Percentiles rank a stretch among this genome's conserved stretches.
phyloP scores from a whole-genome alignment of 1,140 invertebrate species.

The Ceratina australensis region DNA sequence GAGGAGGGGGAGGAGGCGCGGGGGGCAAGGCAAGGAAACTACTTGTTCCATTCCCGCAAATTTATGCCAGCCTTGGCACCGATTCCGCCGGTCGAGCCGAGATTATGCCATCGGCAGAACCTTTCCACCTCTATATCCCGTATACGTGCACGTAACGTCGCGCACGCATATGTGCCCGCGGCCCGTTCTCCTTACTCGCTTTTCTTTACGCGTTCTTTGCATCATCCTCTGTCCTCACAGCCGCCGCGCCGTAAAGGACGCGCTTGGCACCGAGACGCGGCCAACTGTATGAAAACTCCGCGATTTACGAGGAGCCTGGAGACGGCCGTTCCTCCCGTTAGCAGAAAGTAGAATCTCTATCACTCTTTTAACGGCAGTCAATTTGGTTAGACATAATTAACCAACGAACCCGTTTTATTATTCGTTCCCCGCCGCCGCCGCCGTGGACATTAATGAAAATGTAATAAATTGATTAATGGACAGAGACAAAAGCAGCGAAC shows the following conservation, averaged over 20 bases:
- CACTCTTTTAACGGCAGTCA: no score
- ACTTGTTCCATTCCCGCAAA: constrained; percentile 53
- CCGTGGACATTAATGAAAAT: constrained; percentile 3
- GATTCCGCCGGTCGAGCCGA: constrained; percentile 60
- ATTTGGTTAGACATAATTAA: no score
- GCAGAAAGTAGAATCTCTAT: no score
- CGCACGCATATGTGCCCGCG: no score
- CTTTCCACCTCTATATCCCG: constrained; percentile 10
- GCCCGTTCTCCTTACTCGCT: constrained; percentile 1
- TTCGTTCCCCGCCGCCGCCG: not conserved
- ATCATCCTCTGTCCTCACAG: not conserved
- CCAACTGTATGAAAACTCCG: constrained; percentile 9
- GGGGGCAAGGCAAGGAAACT: constrained; percentile 3
- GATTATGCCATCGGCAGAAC: constrained; percentile 67
- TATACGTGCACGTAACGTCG: no score
- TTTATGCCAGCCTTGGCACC: constrained; percentile 72
- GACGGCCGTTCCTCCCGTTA: no score
- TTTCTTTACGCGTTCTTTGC: constrained; percentile 14
- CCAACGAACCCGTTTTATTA: not conserved
- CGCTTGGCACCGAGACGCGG: constrained; percentile 1
- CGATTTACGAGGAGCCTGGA: no score
- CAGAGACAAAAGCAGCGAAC: not conserved
- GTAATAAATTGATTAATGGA: constrained; percentile 36
- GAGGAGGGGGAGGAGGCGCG: not conserved
- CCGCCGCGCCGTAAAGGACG: not conserved